Conservation (phyloP, 2,113 vertebrate species). For the Lophochroa leadbeateri region DNA sequence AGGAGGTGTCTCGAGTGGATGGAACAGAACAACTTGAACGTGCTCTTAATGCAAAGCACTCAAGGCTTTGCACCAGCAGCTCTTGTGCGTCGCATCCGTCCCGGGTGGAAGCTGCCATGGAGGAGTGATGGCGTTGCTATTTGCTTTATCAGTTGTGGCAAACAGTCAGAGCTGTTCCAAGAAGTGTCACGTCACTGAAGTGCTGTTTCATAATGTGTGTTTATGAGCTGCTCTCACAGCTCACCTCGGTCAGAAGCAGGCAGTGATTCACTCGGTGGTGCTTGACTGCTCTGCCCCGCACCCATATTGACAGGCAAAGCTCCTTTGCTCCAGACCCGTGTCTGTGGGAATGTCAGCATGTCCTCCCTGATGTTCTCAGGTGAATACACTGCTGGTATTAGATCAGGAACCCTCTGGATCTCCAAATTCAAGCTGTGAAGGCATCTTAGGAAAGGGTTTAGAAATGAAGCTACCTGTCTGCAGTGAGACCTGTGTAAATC, state of each 20-base stretch:
- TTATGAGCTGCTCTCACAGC: background rate
- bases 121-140: background rate
- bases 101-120: background rate
- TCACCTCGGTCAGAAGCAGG: background rate
- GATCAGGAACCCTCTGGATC: background rate
- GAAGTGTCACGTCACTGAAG: background rate
- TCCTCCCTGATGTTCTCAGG: fast-evolving
- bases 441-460: background rate
- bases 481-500: background rate
- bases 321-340: fast-evolving
- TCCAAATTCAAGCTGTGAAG: background rate
- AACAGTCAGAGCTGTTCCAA: background rate
- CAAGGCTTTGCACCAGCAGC: fast-evolving
- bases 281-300: background rate
- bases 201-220: background rate
- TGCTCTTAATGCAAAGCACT: background rate
- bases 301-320: fast-evolving
- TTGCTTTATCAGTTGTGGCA: slow-evolving; percentile 14
- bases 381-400: fast-evolving
- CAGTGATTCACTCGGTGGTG: background rate
- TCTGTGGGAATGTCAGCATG: background rate
- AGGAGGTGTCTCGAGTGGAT: fast-evolving
- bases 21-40: background rate
- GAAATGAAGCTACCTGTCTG: background rate
- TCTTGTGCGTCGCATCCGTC: background rate